Base-by-base conservation (phyloP, 2,113 vertebrate species). In the Lycocorax pyrrhopterus region DNA sequence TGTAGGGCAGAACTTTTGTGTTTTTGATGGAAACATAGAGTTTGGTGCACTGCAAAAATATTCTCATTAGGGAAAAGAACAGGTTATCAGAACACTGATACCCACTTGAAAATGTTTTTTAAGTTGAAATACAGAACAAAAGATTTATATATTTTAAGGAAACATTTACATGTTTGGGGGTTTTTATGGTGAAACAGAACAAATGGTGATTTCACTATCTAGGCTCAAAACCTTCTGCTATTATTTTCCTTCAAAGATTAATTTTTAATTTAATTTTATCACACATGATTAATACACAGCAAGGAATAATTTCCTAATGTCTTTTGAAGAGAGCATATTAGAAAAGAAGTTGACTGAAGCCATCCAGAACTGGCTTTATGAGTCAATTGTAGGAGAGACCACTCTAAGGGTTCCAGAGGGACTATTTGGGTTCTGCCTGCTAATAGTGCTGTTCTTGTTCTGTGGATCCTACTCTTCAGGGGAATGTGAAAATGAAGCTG, bases 261-360 rank as follows among this genome's bases (percentile, higher is more conserved):
- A 67, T 68, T 87, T 91, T 93, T 63, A 86, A 69, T 84, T 90
- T 76, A 64, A 66, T 91, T 87, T 67, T 89, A 67, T 67, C 56
- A 7, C 25, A 46, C 4, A 13, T 55, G 44, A 64, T 89, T 94
- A 78, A 84, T 64, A 41, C 20, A 78, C 20, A 86, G 35, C 32
- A 86, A 84, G 19, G 47, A 74, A 20, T 52, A 87, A 84, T 72
- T 75, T 10, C 26, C 75, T 87, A 78, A 87, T 75, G 20, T 79
- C 26, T 78, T 96, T 60, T 87, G 44, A 87, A 82, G n/a, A 81
- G 9, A 82, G 27, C 4, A 30, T 58, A 60, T 72, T 87, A 82
- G 73, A 49, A 90, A 84, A 89, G 12, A 81, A 84, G 43, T 53
- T 84, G 64, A 9, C 44, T 89, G 60, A 82, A 78, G 22, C 22